A percentile compares a stretch with the other conserved stretches of the same genome.
These are phyloP conservation scores for Siniperca knerii DNA, from an alignment of 2,113 vertebrate species.

Conservation along the genomic window DNA sequence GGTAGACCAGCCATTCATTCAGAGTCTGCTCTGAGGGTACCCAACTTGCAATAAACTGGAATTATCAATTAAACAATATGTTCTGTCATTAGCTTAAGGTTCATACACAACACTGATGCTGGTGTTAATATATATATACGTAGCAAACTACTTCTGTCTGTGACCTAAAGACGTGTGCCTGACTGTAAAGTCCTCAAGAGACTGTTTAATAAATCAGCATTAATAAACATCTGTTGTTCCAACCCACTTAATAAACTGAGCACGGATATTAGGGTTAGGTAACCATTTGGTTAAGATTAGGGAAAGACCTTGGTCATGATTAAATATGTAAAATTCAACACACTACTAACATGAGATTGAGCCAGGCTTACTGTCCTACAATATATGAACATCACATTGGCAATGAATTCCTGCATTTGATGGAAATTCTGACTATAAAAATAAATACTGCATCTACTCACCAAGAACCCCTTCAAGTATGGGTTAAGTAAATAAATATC, in stretches of 20 bases:
- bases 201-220: not conserved
- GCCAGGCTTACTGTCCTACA: not conserved
- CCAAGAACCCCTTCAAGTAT: not conserved
- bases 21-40: too few species aligned
- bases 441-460: not conserved
- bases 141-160: not conserved
- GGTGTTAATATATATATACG: too few species aligned
- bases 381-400: not conserved
- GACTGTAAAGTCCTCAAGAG: not conserved
- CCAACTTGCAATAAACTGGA: too few species aligned
- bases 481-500: constrained; percentile 13
- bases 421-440: not conserved
- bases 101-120: not conserved
- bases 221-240: not conserved
- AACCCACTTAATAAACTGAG: not conserved
- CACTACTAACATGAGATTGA: not conserved
- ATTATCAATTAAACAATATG: too few species aligned
- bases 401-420: too few species aligned
- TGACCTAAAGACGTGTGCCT: too few species aligned
- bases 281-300: not conserved
- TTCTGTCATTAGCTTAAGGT: not conserved
- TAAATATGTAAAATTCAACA: not conserved
- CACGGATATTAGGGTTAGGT: not conserved
- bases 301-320: not conserved
- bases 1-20: too few species aligned